A percentile compares a stretch with the other conserved stretches of the same genome.
These are phyloP conservation scores for Pachyuromys duprasi DNA, from an alignment of 2,797 vertebrate genomes.

Conservation along the genomic window DNA sequence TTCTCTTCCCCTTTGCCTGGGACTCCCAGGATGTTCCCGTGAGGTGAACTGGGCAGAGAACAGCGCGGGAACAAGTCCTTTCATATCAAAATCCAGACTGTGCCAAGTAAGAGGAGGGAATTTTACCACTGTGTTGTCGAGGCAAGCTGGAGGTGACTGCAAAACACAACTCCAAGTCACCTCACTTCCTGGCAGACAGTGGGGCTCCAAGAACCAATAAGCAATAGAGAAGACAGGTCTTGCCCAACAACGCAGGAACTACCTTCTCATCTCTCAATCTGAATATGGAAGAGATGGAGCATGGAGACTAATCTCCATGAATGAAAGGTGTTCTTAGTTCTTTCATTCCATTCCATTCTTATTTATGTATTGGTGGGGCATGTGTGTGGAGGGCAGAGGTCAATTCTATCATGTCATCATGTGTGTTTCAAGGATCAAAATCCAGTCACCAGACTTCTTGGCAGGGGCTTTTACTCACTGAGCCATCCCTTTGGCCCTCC, in stretches of 20 bases:
- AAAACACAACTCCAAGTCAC: neutral
- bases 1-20: neutral
- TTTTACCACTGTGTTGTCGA: neutral
- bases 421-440: neutral
- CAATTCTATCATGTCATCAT: neutral
- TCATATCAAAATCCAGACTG: neutral
- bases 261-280: neutral
- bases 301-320: neutral
- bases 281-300: neutral
- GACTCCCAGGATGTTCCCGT: neutral
- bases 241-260: fast-evolving
- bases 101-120: neutral
- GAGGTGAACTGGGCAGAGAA: neutral
- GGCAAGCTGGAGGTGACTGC: neutral
- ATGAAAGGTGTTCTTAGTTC: neutral
- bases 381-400: neutral
- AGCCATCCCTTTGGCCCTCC: too few species aligned
- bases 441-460: too few species aligned
- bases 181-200: neutral
- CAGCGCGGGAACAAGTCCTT: neutral
- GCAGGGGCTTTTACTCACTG: neutral
- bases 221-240: neutral
- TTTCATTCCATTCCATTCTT: neutral
- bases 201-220: neutral
- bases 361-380: neutral